Evolutionary conservation across 2,888 invertebrate genomes (phyloP).

Genomic region (Amphipyra tragopoginis): DNA sequence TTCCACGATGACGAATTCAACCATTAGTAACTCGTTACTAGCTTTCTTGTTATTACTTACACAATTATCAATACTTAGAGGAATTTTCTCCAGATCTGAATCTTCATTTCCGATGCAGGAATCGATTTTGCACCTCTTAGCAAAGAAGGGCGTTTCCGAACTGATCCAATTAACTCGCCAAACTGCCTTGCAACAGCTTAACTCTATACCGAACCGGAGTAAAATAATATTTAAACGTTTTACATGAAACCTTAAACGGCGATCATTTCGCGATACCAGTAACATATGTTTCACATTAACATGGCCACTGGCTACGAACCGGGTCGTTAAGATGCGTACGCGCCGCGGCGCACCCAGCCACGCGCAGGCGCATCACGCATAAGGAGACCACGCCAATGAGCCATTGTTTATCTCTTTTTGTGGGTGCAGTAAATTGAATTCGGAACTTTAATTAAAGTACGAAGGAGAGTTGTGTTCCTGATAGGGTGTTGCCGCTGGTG

Average conservation of each 20-base stretch:
- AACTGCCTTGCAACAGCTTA: neutral
- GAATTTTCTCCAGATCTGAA: no score
- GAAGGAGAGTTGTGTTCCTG: neutral
- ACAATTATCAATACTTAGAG: no score
- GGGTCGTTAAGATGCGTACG: slow-evolving; percentile 37
- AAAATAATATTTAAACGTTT: slow-evolving; percentile 25
- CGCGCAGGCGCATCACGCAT: slow-evolving; percentile 17
- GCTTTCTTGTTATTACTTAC: no score
- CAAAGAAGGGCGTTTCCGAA: no score
- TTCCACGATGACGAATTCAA: neutral
- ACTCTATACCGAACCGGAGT: neutral
- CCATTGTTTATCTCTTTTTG: slow-evolving; percentile 35
- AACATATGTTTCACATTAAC: slow-evolving; percentile 50
- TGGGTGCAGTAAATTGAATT: slow-evolving; percentile 21
- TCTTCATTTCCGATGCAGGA: no score
- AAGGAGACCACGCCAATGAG: slow-evolving; percentile 20
- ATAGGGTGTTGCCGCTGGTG: neutral
- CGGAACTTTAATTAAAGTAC: slow-evolving; percentile 9
- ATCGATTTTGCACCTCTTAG: no score
- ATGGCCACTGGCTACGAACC: slow-evolving; percentile 25
- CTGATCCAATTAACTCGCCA: no score
- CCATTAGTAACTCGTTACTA: no score
- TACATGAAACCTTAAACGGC: slow-evolving; percentile 29
- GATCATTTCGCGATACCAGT: slow-evolving; percentile 43
- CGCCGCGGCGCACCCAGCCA: slow-evolving; percentile 19